Percentiles rank a stretch among this genome's conserved stretches.
These are phyloP conservation scores for Didymodactylos carnosus DNA, from an alignment of 2,888 invertebrate genomes.

Conservation along the genomic window DNA sequence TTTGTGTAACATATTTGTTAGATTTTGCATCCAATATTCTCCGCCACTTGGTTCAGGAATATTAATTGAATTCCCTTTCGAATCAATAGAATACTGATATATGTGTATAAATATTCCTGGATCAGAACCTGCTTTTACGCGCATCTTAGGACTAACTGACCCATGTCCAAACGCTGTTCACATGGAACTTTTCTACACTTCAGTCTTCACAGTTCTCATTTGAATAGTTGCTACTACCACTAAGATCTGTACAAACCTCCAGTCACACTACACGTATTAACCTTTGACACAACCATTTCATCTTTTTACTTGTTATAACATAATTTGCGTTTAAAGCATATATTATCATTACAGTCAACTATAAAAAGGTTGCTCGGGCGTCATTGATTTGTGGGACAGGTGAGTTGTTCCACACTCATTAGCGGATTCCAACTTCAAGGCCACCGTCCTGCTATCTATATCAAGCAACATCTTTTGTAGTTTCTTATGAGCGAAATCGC, in stretches of 20 bases:
- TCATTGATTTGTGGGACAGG: conserved; percentile 50
- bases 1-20: conserved; percentile 24
- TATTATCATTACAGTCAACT: conserved; percentile 32
- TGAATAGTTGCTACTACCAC: conserved; percentile 53
- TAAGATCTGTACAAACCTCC: conserved; percentile 43
- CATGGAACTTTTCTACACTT: conserved; percentile 42
- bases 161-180: conserved; percentile 38
- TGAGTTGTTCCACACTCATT: conserved; percentile 45
- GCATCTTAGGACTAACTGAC: conserved; percentile 22
- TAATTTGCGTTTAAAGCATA: conserved; percentile 26
- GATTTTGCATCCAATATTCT: conserved; percentile 20
- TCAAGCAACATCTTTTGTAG: conserved; percentile 47
- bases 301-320: conserved; percentile 45
- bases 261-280: conserved; percentile 41
- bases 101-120: neutral
- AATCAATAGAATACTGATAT: conserved; percentile 14
- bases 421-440: conserved; percentile 54
- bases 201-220: conserved; percentile 41
- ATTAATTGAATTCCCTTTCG: conserved; percentile 33
- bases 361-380: conserved; percentile 43
- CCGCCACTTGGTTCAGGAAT: conserved; percentile 41
- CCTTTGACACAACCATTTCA: conserved; percentile 43
- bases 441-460: conserved; percentile 52
- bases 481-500: conserved; percentile 43
- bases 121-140: neutral